phyloP scores from a whole-genome alignment of 35 echinoderm and acorn worm species.

The Stichopus chloronotus region DNA sequence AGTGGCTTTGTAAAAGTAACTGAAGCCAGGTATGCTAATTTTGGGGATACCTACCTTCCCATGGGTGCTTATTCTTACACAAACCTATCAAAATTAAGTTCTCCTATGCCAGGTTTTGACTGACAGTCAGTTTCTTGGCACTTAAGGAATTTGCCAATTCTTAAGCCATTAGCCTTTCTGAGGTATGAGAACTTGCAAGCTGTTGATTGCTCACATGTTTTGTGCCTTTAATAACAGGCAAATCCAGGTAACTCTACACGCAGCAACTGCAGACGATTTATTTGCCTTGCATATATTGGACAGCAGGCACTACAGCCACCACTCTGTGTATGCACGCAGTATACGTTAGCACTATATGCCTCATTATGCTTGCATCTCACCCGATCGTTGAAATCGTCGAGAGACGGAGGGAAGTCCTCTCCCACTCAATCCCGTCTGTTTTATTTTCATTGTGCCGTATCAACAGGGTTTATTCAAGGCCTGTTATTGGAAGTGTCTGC shows the following conservation, averaged over 20 bases:
- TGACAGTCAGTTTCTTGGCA: not conserved
- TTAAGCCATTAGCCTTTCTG: not conserved
- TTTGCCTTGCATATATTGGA: not conserved
- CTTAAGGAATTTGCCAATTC: not conserved
- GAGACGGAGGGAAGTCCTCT: not conserved
- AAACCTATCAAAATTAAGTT: too few relatives aligned
- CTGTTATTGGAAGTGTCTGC: not conserved
- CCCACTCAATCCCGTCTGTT: not conserved
- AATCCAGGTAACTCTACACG: not conserved
- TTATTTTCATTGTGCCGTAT: slow-evolving; percentile 3
- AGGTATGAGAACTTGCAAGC: not conserved
- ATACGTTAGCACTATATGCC: not conserved
- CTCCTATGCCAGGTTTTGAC: not conserved
- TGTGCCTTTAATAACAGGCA: not conserved
- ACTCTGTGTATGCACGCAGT: too few relatives aligned
- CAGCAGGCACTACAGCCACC: not conserved
- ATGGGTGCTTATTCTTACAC: too few relatives aligned
- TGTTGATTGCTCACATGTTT: not conserved
- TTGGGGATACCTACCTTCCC: too few relatives aligned
- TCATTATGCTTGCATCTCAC: not conserved
- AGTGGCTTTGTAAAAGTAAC: too few relatives aligned
- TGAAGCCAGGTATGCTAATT: too few relatives aligned
- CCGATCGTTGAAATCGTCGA: not conserved
- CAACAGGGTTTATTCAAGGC: slow-evolving; percentile 18
- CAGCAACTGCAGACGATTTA: not conserved